Base-by-base conservation (phyloP, 2,113 vertebrate species). In the Chroicocephalus ridibundus region DNA sequence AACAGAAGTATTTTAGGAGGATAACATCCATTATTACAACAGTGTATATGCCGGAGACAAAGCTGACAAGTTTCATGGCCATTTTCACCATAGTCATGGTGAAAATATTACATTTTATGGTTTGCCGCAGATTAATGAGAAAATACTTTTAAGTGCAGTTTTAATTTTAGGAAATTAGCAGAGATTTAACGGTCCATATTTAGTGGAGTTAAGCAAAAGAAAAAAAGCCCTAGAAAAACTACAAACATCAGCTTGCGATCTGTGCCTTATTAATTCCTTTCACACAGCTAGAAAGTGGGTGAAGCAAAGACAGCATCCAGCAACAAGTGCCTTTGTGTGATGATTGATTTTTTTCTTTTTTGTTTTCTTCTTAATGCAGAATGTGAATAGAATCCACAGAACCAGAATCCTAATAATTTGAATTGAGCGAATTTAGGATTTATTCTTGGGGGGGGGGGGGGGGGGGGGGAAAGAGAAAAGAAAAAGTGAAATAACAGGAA, bases 191-290 rank as follows among this genome's bases (percentile, higher is more conserved):
- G 18, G 88, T 88, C 42, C 57, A 76, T 91, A 77, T 92, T 97
- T 90, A 93, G 91, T 61, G 5, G 31, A 75, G 46, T 88, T 72
- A 82, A 88, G 40, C 31, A 75, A 97, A 88, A 80, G 75, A 83
- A 84, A 94, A 93, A 95, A 85, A 77, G 46, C 18, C 54, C 75
- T 66, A 86, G 71, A 96, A 95, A 71, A 94, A 86, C 94, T 90
- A 95, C 52, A 96, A 95, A 94, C 51, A 95, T 97, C 82, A 90
- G 17, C 88, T 92, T 96, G 36, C 95, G 58, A 94, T 92, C 77
- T 95, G 77, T 90, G 66, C 71, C 77, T 97, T 88, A 96, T 98
- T 97, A 95, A 95, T 96, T 98, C 91, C 79, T 94, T 97, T 88
- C 76, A 96, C 76, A 96, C 8, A 61, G 58, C 29, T 88, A 88